These are phyloP conservation scores for Dasyurus viverrinus DNA, from an alignment of 2,113 vertebrate species.

Conservation along the genomic window DNA sequence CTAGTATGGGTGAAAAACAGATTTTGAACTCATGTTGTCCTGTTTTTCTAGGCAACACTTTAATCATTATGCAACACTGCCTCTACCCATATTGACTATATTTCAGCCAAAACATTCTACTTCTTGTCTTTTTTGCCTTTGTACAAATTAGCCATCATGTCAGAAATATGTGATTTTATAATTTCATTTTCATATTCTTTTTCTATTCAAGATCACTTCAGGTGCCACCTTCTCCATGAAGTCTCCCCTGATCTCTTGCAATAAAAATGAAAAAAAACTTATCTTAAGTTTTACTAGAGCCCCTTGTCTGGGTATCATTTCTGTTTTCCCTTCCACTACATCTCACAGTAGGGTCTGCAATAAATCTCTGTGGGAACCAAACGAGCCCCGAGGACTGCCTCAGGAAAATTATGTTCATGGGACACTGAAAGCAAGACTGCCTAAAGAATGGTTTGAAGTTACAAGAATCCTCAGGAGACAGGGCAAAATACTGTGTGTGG, in stretches of 20 bases:
- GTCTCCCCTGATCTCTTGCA: neutral
- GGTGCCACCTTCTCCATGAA: neutral
- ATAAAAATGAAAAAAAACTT: neutral
- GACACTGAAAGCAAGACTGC: neutral
- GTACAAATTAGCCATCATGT: neutral
- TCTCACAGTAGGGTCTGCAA: neutral
- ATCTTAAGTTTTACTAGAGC: neutral
- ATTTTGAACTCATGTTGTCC: neutral
- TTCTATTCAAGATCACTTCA: neutral
- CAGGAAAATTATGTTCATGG: neutral
- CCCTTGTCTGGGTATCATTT: neutral
- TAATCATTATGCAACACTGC: neutral
- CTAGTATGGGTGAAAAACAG: neutral
- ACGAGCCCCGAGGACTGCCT: neutral
- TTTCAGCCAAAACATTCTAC: neutral
- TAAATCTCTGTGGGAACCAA: neutral
- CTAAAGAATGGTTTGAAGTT: neutral
- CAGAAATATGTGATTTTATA: neutral
- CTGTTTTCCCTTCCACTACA: neutral
- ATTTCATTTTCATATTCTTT: neutral
- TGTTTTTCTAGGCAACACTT: neutral
- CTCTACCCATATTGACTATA: neutral
- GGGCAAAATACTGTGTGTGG: neutral
- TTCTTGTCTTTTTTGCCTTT: neutral
- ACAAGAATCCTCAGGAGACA: neutral